Base-by-base conservation (phyloP, 92 coral and sea anemone species). In the Siderastrea siderea region DNA sequence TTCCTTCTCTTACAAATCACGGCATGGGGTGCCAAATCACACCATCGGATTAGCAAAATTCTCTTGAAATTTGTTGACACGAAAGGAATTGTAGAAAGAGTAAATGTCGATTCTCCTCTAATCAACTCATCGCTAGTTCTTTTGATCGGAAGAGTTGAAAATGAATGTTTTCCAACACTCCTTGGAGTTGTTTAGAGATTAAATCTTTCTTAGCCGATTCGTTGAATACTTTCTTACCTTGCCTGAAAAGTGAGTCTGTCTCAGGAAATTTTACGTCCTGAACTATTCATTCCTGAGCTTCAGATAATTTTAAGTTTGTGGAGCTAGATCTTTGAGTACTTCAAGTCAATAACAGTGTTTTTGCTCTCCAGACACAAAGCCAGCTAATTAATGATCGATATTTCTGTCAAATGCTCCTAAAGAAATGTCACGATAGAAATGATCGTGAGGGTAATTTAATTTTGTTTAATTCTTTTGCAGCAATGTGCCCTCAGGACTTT, bases 321-420 rank as follows among this genome's bases (percentile, higher is more conserved):
- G 13, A 57, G 43, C 9, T 15, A 58, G 51, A 14, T 17, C 78
- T n/a, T 58, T 53, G 8, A 57, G 86, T 11, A 47, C 59, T 54
- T 7, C 45, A 16, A 50, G 14, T 82, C 69, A 69, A 71, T 70
- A 71, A 82, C 50, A 58, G 78, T 82, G 13, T 71, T 82, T 66
- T 71, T 1, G 69, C 86, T 68, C 66, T 55, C 67, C 4, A 82
- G 58, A 69, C 47, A 82, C 86, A 82, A 82, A 82, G 86, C 86
- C 15, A 53, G 86, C 58, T 82, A 82, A 82, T 82, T 82, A 82
- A 82, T 70, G 68, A 71, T 50, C 77, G 62, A 60, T 69, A 47
- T 57, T 82, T 82, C 14, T 69, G 51, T 45, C 78, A 82, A 64
- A 79, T 19, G 47, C 59, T 47, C 48, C 63, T n/a, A 64, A 64